Percentiles rank a stretch among this genome's conserved stretches.
Evolutionary conservation across 2,888 invertebrate genomes (phyloP).

Genomic region (Drosophila maculinotata): DNA sequence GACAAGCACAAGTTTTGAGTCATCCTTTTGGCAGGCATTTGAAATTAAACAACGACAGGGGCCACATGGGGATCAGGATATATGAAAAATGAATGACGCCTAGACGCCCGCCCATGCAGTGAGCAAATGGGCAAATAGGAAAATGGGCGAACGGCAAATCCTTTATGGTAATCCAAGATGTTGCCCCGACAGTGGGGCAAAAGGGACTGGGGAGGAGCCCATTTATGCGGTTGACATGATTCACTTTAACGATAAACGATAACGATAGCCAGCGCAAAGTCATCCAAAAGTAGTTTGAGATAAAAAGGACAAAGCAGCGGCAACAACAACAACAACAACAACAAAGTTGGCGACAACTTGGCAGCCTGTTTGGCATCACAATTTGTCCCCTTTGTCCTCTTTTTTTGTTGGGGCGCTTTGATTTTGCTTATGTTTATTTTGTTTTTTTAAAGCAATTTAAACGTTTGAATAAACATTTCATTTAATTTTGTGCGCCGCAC

Average conservation of each 20-base stretch:
- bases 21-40: conserved; percentile 36
- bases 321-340: conserved; percentile 15
- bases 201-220: conserved; percentile 11
- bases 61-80: conserved; percentile 46
- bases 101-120: conserved; percentile 41
- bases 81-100: conserved; percentile 75
- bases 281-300: conserved; percentile 48
- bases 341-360: conserved; percentile 72
- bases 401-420: conserved; percentile 4
- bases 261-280: conserved; percentile 68
- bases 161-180: conserved; percentile 81
- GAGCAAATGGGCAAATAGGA: conserved; percentile 31
- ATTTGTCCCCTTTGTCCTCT: conserved; percentile 27
- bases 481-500: conserved; percentile 66
- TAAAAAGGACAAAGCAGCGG: conserved; percentile 38
- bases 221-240: conserved; percentile 82
- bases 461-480: conserved; percentile 80
- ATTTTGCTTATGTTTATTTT: neutral
- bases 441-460: conserved; percentile 66
- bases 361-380: conserved; percentile 68
- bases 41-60: conserved; percentile 59
- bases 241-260: conserved; percentile 82
- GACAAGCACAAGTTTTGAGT: conserved; percentile 2
- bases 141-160: conserved; percentile 55
- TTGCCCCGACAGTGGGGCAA: conserved; percentile 18